Conservation (phyloP, 2,888 invertebrate species). For the Yponomeuta plumbellus region DNA sequence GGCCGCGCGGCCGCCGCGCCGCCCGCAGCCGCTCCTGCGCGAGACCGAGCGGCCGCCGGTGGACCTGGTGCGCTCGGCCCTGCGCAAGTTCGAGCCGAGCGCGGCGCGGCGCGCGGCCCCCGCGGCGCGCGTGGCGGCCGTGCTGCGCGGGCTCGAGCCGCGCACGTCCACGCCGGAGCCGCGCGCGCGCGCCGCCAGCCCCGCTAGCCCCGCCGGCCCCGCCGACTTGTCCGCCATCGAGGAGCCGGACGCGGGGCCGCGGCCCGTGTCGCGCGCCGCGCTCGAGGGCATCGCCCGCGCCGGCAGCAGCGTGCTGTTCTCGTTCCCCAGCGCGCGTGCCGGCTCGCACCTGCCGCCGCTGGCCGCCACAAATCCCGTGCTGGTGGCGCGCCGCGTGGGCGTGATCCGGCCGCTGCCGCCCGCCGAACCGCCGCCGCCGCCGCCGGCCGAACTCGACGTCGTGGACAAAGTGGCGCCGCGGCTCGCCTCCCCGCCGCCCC, state of each 20-base stretch:
- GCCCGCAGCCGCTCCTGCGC: constrained; percentile 80
- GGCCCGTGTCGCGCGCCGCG: constrained; percentile 75
- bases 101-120: constrained; percentile 73
- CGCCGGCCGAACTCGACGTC: constrained; percentile 28
- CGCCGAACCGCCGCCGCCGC: constrained; percentile 29
- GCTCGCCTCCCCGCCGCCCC: constrained; percentile 23
- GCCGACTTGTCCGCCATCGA: constrained; percentile 31
- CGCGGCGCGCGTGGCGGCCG: constrained; percentile 65
- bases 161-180: constrained; percentile 36
- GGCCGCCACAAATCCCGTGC: constrained; percentile 56
- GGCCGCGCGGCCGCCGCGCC: constrained; percentile 49
- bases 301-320: constrained; percentile 80
- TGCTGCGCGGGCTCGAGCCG: constrained; percentile 53
- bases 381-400: constrained; percentile 67
- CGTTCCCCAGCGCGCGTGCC: constrained; percentile 60
- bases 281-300: constrained; percentile 82
- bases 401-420: constrained; percentile 74
- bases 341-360: constrained; percentile 54
- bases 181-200: no score
- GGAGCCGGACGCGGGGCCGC: constrained; percentile 39
- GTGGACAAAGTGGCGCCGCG: constrained; percentile 26
- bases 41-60: constrained; percentile 90
- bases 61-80: constrained; percentile 91
- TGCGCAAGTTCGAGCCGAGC: constrained; percentile 87
- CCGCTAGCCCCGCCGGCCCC: constrained; percentile 17